phyloP scores from a whole-genome alignment of 2,888 invertebrate species.

The Lissonota sp. region DNA sequence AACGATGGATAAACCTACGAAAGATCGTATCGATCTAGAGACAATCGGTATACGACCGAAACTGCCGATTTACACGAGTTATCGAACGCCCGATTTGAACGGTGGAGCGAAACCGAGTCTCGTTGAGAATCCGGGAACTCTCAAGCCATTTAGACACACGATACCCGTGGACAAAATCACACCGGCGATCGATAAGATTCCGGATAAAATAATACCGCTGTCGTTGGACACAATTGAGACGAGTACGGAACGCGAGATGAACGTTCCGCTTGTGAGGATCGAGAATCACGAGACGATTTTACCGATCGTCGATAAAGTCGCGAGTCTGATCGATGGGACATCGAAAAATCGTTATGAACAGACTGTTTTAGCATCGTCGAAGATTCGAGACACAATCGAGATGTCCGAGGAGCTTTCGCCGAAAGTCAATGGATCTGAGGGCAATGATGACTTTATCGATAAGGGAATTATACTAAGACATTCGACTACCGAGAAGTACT shows the following conservation, averaged over 20 bases:
- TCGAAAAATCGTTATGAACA: constrained; percentile 60
- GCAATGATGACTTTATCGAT: constrained; percentile 63
- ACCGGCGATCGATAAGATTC: constrained; percentile 65
- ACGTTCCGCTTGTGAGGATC: constrained; percentile 62
- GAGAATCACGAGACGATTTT: constrained; percentile 60
- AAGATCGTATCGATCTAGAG: constrained; percentile 58
- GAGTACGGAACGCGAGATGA: neutral
- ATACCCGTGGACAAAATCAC: constrained; percentile 82
- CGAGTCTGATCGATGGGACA: constrained; percentile 50
- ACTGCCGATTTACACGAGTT: constrained; percentile 80
- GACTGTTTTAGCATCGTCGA: neutral
- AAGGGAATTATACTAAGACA: constrained; percentile 66
- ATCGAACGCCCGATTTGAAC: constrained; percentile 79
- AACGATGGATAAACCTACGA: constrained; percentile 61
- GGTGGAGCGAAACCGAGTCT: constrained; percentile 77
- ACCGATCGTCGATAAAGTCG: constrained; percentile 56
- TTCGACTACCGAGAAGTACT: constrained; percentile 73
- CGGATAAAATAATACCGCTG: constrained; percentile 8
- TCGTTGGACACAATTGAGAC: neutral
- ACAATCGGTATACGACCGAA: constrained; percentile 24
- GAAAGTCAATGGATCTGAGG: neutral
- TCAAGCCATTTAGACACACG: constrained; percentile 81
- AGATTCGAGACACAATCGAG: constrained; percentile 37
- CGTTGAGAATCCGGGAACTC: constrained; percentile 77
- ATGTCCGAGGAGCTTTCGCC: constrained; percentile 33